Evolutionary conservation across 2,797 vertebrate species (phyloP).

Genomic region (Pseudomugil gertrudae): DNA sequence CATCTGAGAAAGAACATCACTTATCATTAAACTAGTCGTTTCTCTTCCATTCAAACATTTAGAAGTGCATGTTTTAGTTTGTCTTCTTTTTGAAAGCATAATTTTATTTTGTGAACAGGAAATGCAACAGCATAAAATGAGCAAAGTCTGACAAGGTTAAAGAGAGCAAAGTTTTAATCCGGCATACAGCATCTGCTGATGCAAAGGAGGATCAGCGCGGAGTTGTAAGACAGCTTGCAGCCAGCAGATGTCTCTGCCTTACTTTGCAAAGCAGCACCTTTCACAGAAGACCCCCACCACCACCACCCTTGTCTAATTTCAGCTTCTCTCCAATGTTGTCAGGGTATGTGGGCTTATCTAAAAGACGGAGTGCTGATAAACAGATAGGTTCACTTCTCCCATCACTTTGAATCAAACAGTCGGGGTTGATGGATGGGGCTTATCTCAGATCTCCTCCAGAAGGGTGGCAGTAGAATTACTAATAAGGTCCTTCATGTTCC

Average conservation of each 20-base stretch:
- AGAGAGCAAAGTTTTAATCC: neutral
- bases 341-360: slow-evolving; percentile 51
- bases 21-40: neutral
- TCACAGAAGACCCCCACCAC: slow-evolving; percentile 8
- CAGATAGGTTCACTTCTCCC: slow-evolving; percentile 47
- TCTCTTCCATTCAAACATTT: neutral
- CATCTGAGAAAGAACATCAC: slow-evolving; percentile 1
- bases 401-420: slow-evolving; percentile 58
- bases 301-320: slow-evolving; percentile 13
- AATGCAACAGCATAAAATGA: neutral
- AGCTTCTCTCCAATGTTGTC: slow-evolving; percentile 18
- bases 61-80: no score
- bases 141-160: neutral
- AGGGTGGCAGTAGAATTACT: slow-evolving; percentile 48
- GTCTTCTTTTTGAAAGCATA: neutral
- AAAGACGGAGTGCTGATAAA: slow-evolving; percentile 55
- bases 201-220: neutral
- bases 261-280: slow-evolving; percentile 31
- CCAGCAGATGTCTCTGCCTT: slow-evolving; percentile 79
- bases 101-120: neutral
- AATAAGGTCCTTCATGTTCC: slow-evolving; percentile 52
- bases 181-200: neutral
- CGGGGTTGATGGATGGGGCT: slow-evolving; percentile 68
- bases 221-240: slow-evolving; percentile 47
- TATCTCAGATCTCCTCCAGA: slow-evolving; percentile 58